Percentiles rank a stretch among this genome's conserved stretches.
These are phyloP conservation scores for Mongoloraphidia duomilia DNA, from an alignment of 2,888 invertebrate genomes.

Conservation along the genomic window DNA sequence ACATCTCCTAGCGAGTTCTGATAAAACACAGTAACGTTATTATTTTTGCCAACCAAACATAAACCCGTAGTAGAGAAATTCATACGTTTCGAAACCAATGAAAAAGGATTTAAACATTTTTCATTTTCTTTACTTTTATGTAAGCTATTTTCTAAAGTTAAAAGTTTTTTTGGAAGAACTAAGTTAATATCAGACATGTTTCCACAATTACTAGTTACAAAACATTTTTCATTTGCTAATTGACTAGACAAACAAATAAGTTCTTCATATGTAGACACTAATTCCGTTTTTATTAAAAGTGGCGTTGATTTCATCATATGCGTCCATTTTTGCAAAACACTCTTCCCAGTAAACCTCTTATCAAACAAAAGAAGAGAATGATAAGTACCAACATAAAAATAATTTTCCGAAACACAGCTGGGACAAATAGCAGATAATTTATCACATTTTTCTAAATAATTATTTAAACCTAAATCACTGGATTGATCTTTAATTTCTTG, in stretches of 20 bases:
- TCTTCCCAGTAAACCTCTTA: neutral
- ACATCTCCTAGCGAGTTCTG: neutral
- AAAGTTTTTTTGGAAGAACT: neutral
- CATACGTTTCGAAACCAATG: neutral
- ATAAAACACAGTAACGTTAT: neutral
- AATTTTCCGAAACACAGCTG: neutral
- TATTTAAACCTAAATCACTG: neutral
- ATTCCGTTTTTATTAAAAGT: neutral
- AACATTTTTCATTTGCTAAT: neutral
- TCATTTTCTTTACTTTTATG: neutral
- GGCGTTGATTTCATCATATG: neutral
- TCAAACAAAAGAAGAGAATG: neutral
- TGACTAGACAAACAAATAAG: neutral
- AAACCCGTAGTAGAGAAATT: neutral
- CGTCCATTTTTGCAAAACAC: neutral
- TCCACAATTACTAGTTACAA: neutral
- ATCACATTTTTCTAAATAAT: neutral
- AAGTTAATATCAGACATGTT: neutral
- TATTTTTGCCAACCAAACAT: neutral
- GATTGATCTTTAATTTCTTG: neutral
- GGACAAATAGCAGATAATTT: neutral
- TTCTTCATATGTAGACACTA: neutral
- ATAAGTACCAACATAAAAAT: neutral
- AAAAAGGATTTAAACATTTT: neutral
- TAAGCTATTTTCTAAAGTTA: neutral